phyloP scores from a whole-genome alignment of 1,140 invertebrate genomes.

The Protaetia brevitarsis region DNA sequence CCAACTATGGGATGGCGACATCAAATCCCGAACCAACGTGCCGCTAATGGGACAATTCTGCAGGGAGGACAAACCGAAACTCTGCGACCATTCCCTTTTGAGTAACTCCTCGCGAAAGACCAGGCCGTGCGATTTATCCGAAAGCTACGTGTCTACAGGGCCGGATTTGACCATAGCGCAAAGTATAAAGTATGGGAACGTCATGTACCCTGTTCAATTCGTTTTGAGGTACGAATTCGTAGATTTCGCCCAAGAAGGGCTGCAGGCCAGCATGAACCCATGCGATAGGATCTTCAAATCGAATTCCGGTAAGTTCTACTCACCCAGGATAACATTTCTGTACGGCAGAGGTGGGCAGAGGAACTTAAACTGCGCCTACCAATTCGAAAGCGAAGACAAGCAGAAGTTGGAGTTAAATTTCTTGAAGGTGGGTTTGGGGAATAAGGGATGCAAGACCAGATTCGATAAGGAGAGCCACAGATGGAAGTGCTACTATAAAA shows the following conservation, averaged over 20 bases:
- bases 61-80: conserved; percentile 67
- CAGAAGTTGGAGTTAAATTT: conserved; percentile 66
- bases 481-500: conserved; percentile 61
- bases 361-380: conserved; percentile 71
- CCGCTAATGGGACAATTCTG: conserved; percentile 71
- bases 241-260: conserved; percentile 60
- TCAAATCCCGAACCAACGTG: conserved; percentile 49
- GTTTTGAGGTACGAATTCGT: conserved; percentile 77
- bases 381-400: conserved; percentile 66
- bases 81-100: conserved; percentile 73
- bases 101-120: conserved; percentile 71
- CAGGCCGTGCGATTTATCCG: conserved; percentile 67
- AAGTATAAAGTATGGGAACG: conserved; percentile 72
- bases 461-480: conserved; percentile 61
- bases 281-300: conserved; percentile 61
- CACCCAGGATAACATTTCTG: conserved; percentile 76
- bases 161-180: conserved; percentile 70
- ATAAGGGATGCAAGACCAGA: conserved; percentile 62
- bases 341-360: conserved; percentile 74
- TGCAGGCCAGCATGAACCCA: conserved; percentile 56
- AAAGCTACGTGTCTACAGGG: conserved; percentile 73
- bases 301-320: conserved; percentile 62
- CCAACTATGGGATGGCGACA: conserved; percentile 70
- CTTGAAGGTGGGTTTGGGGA: conserved; percentile 63
- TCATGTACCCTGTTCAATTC: conserved; percentile 73